Conservation (phyloP, 2,888 invertebrate species). For the Pherbina coryleti region DNA sequence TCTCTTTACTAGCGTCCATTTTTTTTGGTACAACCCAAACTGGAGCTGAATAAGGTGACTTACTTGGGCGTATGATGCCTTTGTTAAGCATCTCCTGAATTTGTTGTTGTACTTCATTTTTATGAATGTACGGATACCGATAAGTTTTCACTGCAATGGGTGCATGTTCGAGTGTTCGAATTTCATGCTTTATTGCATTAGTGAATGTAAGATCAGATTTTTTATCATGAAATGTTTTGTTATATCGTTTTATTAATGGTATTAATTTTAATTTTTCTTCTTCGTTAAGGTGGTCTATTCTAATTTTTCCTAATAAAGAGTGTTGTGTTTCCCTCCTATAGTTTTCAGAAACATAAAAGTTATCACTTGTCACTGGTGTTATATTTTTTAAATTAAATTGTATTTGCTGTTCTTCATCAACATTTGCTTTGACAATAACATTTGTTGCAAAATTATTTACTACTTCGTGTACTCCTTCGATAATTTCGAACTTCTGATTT, state of each 20-base stretch:
- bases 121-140: conserved; percentile 31
- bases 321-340: not conserved
- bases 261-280: not conserved
- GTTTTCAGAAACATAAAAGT: too few species aligned
- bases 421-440: not conserved
- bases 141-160: conserved; percentile 22
- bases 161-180: conserved; percentile 1
- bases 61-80: conserved; percentile 32
- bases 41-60: conserved; percentile 37
- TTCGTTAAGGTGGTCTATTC: conserved; percentile 28
- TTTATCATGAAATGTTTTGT: conserved; percentile 17
- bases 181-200: too few species aligned
- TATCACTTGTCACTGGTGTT: too few species aligned
- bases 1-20: conserved; percentile 26
- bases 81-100: conserved; percentile 33
- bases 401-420: too few species aligned
- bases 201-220: conserved; percentile 6
- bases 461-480: not conserved
- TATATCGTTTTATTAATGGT: not conserved
- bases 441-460: not conserved
- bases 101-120: conserved; percentile 29
- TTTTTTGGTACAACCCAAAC: conserved; percentile 33
- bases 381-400: too few species aligned
- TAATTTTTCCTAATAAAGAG: conserved; percentile 23
- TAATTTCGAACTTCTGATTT: not conserved